Evolutionary conservation across 2,888 invertebrate species (phyloP).

Genomic region (Microctonus aethiopoides): DNA sequence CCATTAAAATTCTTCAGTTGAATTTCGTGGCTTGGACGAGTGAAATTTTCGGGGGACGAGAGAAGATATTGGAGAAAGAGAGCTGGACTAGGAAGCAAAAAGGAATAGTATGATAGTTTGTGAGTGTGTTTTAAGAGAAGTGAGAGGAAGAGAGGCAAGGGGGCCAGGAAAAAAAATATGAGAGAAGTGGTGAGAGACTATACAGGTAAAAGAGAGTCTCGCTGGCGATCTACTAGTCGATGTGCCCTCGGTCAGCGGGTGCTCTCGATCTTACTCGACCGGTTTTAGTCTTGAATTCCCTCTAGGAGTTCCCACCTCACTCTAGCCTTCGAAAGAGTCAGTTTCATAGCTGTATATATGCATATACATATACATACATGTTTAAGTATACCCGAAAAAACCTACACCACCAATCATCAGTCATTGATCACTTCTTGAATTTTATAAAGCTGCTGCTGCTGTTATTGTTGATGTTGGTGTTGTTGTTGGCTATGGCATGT

Average conservation of each 20-base stretch:
- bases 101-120: not conserved
- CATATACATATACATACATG: not conserved
- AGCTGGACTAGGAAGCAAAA: not conserved
- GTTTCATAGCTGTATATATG: not conserved
- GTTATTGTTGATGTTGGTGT: not conserved
- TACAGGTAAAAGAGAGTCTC: conserved; percentile 32
- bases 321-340: conserved; percentile 55
- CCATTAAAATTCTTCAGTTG: conserved; percentile 28
- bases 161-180: conserved; percentile 19
- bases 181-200: conserved; percentile 9
- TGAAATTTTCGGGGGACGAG: conserved; percentile 27
- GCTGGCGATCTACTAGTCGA: not conserved
- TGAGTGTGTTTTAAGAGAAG: conserved; percentile 10
- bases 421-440: not conserved
- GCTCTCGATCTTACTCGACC: conserved; percentile 64
- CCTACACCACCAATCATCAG: not conserved
- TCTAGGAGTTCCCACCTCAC: conserved; percentile 60
- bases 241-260: conserved; percentile 40
- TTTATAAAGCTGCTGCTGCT: not conserved
- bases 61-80: conserved; percentile 27
- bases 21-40: conserved; percentile 5
- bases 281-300: conserved; percentile 63
- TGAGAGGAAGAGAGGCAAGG: conserved; percentile 34
- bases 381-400: not conserved
- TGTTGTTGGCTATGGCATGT: not conserved